Percentiles rank a stretch among this genome's conserved stretches.
phyloP scores from a whole-genome alignment of 2,797 vertebrate genomes.

The Lophotriccus pileatus region DNA sequence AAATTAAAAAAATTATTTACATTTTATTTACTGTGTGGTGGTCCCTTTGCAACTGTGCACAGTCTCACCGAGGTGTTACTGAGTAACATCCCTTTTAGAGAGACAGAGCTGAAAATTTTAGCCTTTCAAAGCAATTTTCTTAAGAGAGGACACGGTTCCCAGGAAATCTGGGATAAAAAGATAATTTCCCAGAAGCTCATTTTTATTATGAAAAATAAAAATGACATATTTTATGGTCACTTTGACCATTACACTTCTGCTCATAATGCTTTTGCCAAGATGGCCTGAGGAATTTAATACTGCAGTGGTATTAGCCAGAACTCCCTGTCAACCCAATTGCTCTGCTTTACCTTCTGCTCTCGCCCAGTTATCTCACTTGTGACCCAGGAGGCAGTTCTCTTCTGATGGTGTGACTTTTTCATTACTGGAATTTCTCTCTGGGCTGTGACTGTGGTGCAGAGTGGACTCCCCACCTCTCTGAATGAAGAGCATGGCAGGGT shows the following conservation, averaged over 20 bases:
- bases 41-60: neutral
- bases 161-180: neutral
- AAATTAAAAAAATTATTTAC: neutral
- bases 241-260: neutral
- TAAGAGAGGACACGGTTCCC: neutral
- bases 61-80: neutral
- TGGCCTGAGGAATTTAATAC: neutral
- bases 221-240: neutral
- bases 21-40: neutral
- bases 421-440: neutral
- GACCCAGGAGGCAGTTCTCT: neutral
- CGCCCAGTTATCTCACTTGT: neutral
- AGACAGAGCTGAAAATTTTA: neutral
- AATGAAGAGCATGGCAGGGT: neutral
- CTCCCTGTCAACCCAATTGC: neutral
- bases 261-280: neutral
- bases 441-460: neutral
- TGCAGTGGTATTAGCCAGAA: neutral
- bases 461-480: accelerated
- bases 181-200: neutral
- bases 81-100: neutral
- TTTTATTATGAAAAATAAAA: neutral
- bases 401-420: neutral
- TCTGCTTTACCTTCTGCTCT: neutral
- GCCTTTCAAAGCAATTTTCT: neutral